Evolutionary conservation across 2,888 invertebrate species (phyloP), one percentile per base, ranked within the genome.

Genomic region (Liposcelis brunnea): DNA sequence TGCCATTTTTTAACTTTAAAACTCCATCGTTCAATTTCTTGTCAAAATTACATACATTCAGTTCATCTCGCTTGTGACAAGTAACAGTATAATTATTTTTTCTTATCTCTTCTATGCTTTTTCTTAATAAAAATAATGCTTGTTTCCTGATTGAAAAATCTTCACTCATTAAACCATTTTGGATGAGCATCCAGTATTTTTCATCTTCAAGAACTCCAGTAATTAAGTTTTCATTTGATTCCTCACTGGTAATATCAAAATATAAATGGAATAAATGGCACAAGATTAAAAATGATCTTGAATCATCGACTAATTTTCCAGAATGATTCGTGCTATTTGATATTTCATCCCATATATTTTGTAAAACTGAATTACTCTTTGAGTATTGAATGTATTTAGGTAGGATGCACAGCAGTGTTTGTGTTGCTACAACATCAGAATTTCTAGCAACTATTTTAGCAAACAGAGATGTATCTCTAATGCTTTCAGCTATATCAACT

Each of bases 1-100:
- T 18, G 5, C 40, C 40, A 19, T 40, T 40, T 14, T 14, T 18
- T 19, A 40, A 19, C 19, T 40, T 40, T 7, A 40, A 19, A 19
- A 40, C 18, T 6, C 40, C 40, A 3, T 19, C 40, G 11, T 40
- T 21, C 40, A 40, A 40, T 18, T 40, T 40, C 11, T 40, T n/a
- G 10, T 12, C 19, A 19, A 40, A 40, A 40, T 40, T 6, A n/a
- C 7, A 6, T 5, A n/a, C 19, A 40, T 21, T 40, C 10, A 40
- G 10, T 40, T 40, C 40, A 6, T 40, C 21, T 18, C 10, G 5
- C 40, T 40, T 19, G 6, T 18, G 19, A 18, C 19, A 40, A 16
- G 21, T 18, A 5, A 40, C 7, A 5, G 7, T 40, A 16, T 19
- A 21, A 18, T 40, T 18, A 15, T 21, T 40, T 19, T 18, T 21